A percentile compares a stretch with the other conserved stretches of the same genome.
These are phyloP conservation scores for Hypomecis punctinalis DNA, from an alignment of 2,888 invertebrate genomes.

Conservation along the genomic window DNA sequence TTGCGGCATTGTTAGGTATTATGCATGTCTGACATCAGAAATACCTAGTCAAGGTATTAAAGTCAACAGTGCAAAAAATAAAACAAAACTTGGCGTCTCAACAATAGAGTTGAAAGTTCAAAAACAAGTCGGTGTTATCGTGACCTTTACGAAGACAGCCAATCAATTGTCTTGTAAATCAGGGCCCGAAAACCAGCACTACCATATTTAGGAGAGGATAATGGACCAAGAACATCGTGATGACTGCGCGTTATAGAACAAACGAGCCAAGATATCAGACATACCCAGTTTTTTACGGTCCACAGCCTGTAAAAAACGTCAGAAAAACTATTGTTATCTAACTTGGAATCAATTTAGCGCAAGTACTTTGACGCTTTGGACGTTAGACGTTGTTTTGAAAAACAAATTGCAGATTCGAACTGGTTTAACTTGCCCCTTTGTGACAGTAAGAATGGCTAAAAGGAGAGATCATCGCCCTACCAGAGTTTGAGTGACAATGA, in stretches of 20 bases:
- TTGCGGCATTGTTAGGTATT: background rate
- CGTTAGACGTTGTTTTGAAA: constrained; percentile 35
- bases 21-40: background rate
- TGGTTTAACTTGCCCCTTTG: constrained; percentile 52
- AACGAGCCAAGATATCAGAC: constrained; percentile 35
- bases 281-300: constrained; percentile 39
- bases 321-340: constrained; percentile 43
- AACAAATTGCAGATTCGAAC: constrained; percentile 48
- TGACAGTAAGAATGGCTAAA: constrained; percentile 55
- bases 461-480: constrained; percentile 56
- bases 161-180: constrained; percentile 10
- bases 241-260: constrained; percentile 40
- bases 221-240: constrained; percentile 34
- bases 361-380: constrained; percentile 26
- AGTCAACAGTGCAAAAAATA: background rate
- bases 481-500: constrained; percentile 61
- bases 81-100: background rate
- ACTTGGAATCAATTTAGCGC: constrained; percentile 42
- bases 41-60: constrained; percentile 4
- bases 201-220: constrained; percentile 24
- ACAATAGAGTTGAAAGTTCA: constrained; percentile 11
- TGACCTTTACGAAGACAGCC: constrained; percentile 6
- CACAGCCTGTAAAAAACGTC: constrained; percentile 36
- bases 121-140: background rate
- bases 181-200: constrained; percentile 11